Evolutionary conservation across 1,140 invertebrate genomes (phyloP).

Genomic region (Eubasilissa regina): DNA sequence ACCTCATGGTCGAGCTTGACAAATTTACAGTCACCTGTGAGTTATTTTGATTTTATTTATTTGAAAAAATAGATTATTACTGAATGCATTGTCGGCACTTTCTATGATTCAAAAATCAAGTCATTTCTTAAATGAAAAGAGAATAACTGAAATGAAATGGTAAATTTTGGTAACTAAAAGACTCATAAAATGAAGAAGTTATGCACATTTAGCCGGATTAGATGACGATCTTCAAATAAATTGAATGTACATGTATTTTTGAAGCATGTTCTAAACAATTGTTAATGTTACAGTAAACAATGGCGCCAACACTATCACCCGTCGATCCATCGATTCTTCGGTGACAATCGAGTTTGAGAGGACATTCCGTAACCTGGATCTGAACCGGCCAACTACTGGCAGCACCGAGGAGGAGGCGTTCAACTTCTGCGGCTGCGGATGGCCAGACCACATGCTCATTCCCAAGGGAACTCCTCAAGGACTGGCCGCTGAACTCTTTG

Average conservation of each 20-base stretch:
- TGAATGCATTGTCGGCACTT: too few relatives aligned
- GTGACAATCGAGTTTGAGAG: slow-evolving; percentile 83
- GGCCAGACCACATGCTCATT: slow-evolving; percentile 89
- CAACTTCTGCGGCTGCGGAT: slow-evolving; percentile 90
- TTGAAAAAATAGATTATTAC: too few relatives aligned
- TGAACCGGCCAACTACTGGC: slow-evolving; percentile 71
- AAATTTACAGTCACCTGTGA: slow-evolving; percentile 77
- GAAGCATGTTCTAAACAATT: not conserved
- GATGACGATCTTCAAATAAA: too few relatives aligned
- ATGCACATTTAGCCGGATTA: too few relatives aligned
- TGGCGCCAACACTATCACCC: slow-evolving; percentile 77
- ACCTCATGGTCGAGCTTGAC: slow-evolving; percentile 85
- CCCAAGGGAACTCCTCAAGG: slow-evolving; percentile 82
- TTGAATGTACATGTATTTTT: too few relatives aligned
- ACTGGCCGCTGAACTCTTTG: slow-evolving; percentile 81
- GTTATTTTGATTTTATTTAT: slow-evolving; percentile 53
- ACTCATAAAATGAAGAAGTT: too few relatives aligned
- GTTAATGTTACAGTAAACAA: slow-evolving; percentile 71
- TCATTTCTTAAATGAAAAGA: too few relatives aligned
- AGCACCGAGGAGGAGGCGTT: slow-evolving; percentile 73
- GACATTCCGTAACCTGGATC: slow-evolving; percentile 77
- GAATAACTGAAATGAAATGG: too few relatives aligned
- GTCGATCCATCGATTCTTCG: slow-evolving; percentile 77
- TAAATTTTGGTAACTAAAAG: too few relatives aligned
- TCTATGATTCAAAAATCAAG: too few relatives aligned